Base-by-base conservation (phyloP, 2,888 invertebrate genomes). In the Tachina grossa region DNA sequence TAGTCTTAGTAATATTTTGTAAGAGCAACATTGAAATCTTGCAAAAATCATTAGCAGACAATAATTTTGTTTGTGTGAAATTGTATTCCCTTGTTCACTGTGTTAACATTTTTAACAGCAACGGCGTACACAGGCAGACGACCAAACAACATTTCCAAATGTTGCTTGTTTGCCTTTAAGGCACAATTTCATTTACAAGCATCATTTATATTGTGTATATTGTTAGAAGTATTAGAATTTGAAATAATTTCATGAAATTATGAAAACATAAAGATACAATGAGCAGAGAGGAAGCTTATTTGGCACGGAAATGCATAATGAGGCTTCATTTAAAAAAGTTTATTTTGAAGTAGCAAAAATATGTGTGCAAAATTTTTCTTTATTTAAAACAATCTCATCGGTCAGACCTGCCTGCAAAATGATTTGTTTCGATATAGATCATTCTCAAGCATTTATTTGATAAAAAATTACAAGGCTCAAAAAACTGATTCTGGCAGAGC, bases 161-260 rank as follows among this genome's bases (percentile, higher is more conserved):
- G 72, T 79, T 75, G 59, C 71, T 65, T 63, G 68, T 76, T 74
- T 75, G 79, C 65, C 84, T 76, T 71, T 14, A 31, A 80, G 84
- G 79, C 84, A 79, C 80, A 84, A 84, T 84, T 84, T 84, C 84
- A 80, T 84, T 84, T 84, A 80, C 84, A 79, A 84, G 79, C 84
- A 75, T 41, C 41, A 79, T 75, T 75, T 68, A 55, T 55, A 51
- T 53, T 71, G 49, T 61, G 68, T 57, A 63, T 57, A 55, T 47
- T 65, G 71, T 66, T 79, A 61, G 78, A 74, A 41, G 45, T 65
- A 63, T 79, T 65, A 72, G 65, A 79, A 79, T 65, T 72, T 72
- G 47, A 65, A 79, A 72, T 79, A 65, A 79, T 79, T 71, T 79
- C 19, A 66, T 63, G 45, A 53, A 79, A 71, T 63, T 79, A 72